Evolutionary conservation across 2,113 vertebrate genomes (phyloP).

Genomic region (Lathamus discolor): DNA sequence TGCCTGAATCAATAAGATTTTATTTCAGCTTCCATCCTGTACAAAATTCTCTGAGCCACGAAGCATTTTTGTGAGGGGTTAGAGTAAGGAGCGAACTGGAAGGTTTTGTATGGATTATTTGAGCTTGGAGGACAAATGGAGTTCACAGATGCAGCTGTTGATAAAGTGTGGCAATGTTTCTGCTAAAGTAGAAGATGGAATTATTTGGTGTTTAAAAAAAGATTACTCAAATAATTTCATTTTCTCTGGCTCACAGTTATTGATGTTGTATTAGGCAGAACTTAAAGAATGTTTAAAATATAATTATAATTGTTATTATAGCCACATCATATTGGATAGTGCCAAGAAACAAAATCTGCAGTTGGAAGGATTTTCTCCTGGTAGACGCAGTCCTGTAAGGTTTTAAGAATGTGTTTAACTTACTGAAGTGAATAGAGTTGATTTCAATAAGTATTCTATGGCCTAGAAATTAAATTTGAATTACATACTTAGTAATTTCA

Average conservation of each 20-base stretch:
- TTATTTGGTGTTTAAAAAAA: slow-evolving; percentile 26
- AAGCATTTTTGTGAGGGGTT: background rate
- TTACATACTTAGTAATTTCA: background rate
- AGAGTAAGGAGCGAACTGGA: background rate
- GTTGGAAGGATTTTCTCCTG: background rate
- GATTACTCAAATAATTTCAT: slow-evolving; percentile 42
- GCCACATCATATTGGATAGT: background rate
- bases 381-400: background rate
- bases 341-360: background rate
- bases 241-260: background rate
- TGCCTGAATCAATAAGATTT: background rate
- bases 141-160: background rate
- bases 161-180: background rate
- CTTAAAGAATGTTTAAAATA: slow-evolving; percentile 14
- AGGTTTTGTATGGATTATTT: background rate
- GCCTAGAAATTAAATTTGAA: background rate
- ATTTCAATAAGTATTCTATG: background rate
- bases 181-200: background rate
- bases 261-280: background rate
- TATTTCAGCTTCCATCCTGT: background rate
- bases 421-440: background rate
- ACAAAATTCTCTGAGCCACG: background rate
- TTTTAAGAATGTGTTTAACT: background rate
- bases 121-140: background rate
- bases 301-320: background rate